A percentile compares a stretch with the other conserved stretches of the same genome.
Evolutionary conservation across 2,113 vertebrate species (phyloP).

Genomic region (Castor canadensis): DNA sequence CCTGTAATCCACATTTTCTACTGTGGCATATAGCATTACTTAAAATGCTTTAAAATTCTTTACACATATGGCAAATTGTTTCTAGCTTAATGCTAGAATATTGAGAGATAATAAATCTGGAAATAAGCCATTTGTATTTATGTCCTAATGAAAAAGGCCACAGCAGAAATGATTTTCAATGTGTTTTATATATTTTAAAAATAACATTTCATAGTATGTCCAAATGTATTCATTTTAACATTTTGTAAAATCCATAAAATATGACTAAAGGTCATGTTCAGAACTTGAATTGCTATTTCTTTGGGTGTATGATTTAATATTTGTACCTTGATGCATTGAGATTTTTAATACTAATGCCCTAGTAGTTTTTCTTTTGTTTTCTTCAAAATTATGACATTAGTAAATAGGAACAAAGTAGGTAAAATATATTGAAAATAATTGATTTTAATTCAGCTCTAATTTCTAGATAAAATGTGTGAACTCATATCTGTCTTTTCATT

Average conservation of each 20-base stretch:
- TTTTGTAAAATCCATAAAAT: slow-evolving; percentile 31
- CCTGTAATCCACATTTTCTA: neutral
- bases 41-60: slow-evolving; percentile 41
- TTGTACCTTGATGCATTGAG: neutral
- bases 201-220: neutral
- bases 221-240: neutral
- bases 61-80: slow-evolving; percentile 27
- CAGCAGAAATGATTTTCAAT: slow-evolving; percentile 39
- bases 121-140: neutral
- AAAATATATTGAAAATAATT: neutral
- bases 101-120: slow-evolving; percentile 24
- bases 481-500: neutral
- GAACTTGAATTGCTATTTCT: slow-evolving; percentile 9
- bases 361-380: neutral
- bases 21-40: neutral
- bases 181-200: slow-evolving; percentile 55
- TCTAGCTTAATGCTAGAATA: slow-evolving; percentile 36
- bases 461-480: neutral
- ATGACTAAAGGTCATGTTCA: neutral
- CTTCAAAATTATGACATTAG: neutral
- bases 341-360: neutral
- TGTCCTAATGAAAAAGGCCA: slow-evolving; percentile 20
- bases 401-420: slow-evolving; percentile 30
- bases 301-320: neutral
- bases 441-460: neutral